Conservation (phyloP, 2,113 vertebrate genomes). For the Pseudorhombus dupliciocellatus region DNA sequence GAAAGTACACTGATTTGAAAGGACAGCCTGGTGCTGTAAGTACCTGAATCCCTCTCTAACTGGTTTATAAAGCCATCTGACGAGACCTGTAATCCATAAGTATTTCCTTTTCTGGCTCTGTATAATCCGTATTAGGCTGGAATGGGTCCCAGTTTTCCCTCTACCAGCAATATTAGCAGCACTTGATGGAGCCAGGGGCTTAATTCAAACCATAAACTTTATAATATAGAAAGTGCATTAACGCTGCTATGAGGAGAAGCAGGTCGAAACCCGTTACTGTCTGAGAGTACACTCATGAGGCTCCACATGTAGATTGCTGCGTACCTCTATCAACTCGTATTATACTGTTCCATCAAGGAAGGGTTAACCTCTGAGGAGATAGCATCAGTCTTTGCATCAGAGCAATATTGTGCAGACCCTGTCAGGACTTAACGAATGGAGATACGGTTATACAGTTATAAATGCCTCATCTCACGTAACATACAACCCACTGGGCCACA, state of each 20-base stretch:
- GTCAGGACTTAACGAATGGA: not conserved
- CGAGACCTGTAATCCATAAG: not conserved
- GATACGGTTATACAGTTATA: not conserved
- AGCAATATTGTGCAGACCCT: conserved; percentile 1
- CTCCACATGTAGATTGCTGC: too few relatives aligned
- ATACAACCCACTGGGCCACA: not conserved
- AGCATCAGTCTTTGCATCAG: not conserved
- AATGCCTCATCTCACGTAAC: conserved; percentile 5
- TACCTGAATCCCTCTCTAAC: conserved; percentile 1
- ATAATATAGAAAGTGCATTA: not conserved
- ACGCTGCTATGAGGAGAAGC: too few relatives aligned
- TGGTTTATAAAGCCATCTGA: conserved; percentile 9
- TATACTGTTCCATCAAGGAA: not conserved
- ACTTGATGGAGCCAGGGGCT: not conserved
- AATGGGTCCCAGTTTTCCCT: conserved; percentile 17
- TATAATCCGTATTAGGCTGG: conserved; percentile 16
- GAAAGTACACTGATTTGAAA: not conserved
- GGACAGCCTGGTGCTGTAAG: not conserved
- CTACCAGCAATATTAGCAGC: not conserved
- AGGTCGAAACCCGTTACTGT: not conserved
- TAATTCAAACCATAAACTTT: not conserved
- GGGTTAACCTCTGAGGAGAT: conserved; percentile 3
- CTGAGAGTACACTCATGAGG: too few relatives aligned
- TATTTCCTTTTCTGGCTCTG: not conserved
- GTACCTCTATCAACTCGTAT: too few relatives aligned